phyloP scores from a whole-genome alignment of 2,113 vertebrate genomes.

The Dissostichus mawsoni region DNA sequence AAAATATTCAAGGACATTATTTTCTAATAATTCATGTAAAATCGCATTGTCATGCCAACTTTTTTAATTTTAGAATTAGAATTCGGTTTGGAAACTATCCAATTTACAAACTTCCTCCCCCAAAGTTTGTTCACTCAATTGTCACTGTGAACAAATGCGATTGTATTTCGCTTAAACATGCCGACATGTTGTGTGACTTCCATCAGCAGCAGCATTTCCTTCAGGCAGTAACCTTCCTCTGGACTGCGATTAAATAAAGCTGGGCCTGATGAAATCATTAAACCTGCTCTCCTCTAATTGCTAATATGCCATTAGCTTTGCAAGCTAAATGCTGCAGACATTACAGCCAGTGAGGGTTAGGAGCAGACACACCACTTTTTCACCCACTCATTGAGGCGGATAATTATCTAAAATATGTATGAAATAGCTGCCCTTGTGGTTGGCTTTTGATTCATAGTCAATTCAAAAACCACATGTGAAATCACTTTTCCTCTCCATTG shows the following conservation, averaged over 20 bases:
- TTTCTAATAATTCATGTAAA: background rate
- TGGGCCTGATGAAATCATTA: conserved; percentile 52
- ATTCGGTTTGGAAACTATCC: background rate
- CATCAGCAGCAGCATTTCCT: conserved; percentile 40
- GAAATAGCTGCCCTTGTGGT: conserved; percentile 11
- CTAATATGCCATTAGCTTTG: conserved; percentile 55
- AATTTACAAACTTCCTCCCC: conserved; percentile 5
- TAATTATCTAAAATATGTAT: conserved; percentile 57
- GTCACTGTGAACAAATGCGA: conserved; percentile 22
- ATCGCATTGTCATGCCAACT: background rate
- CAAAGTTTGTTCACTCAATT: conserved; percentile 10
- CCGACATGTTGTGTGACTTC: conserved; percentile 5
- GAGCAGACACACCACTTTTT: conserved; percentile 30
- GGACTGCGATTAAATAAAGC: conserved; percentile 37
- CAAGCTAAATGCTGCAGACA: conserved; percentile 36
- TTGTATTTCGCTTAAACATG: conserved; percentile 12
- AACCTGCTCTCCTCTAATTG: conserved; percentile 62
- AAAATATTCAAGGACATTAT: background rate
- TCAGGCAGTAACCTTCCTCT: conserved; percentile 14
- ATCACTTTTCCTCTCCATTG: conserved; percentile 51
- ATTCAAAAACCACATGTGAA: conserved; percentile 29
- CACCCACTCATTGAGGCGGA: conserved; percentile 12
- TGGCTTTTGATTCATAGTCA: conserved; percentile 34
- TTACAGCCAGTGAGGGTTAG: conserved; percentile 13
- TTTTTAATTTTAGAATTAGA: background rate